These are phyloP conservation scores for Acanthopleura granulata DNA, from an alignment of 2,888 invertebrate species.

Conservation along the genomic window DNA sequence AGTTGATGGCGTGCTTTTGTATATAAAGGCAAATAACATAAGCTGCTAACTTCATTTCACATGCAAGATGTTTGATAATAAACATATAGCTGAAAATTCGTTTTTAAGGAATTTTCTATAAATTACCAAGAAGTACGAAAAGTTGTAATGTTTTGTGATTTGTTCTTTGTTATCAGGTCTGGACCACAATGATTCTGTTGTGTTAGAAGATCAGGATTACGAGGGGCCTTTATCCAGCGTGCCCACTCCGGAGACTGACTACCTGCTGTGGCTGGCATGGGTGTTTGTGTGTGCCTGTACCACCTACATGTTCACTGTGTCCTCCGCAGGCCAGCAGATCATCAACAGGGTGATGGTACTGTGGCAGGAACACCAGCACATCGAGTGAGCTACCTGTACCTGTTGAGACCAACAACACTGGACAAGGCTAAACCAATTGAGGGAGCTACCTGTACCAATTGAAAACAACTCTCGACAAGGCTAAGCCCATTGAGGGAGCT, in stretches of 20 bases:
- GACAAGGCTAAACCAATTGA: too few relatives aligned
- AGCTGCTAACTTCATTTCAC: too few relatives aligned
- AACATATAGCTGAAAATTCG: too few relatives aligned
- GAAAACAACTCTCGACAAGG: too few relatives aligned
- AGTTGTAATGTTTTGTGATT: too few relatives aligned
- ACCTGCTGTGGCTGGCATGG: constrained; percentile 87
- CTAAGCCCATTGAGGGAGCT: too few relatives aligned
- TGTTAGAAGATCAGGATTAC: constrained; percentile 27
- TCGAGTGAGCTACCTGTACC: constrained; percentile 42
- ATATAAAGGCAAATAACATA: too few relatives aligned
- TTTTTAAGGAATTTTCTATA: too few relatives aligned
- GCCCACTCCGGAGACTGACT: constrained; percentile 84
- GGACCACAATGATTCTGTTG: constrained; percentile 48
- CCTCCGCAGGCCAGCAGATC: constrained; percentile 53
- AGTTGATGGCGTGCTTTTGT: too few relatives aligned
- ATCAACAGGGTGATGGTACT: constrained; percentile 51
- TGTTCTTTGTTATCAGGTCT: constrained; percentile 43
- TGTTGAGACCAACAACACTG: neutral
- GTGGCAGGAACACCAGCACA: constrained; percentile 64
- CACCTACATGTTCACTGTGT: constrained; percentile 51
- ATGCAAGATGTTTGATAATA: too few relatives aligned
- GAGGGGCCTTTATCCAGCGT: constrained; percentile 83
- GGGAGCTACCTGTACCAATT: too few relatives aligned
- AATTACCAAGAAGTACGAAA: too few relatives aligned
- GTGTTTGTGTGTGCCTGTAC: constrained; percentile 77